Conservation (phyloP, 2,888 invertebrate species). For the Agriopis marginaria region DNA sequence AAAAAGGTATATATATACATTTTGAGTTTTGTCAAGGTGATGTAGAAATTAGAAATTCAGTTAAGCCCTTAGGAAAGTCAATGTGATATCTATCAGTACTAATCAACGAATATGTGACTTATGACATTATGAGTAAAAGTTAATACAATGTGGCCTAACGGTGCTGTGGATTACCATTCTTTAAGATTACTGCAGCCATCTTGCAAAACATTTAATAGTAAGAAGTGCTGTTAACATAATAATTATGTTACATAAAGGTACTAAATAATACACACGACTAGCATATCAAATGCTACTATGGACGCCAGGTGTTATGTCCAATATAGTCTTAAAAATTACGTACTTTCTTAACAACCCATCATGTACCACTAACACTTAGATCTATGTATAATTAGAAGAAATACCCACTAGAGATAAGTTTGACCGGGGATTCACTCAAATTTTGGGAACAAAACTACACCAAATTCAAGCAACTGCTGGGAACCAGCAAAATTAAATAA, state of each 20-base stretch:
- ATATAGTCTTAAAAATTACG: constrained; percentile 35
- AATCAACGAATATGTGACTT: background rate
- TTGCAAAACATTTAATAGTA: constrained; percentile 42
- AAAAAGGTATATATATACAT: too few species aligned
- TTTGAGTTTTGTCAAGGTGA: too few species aligned
- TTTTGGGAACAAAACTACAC: constrained; percentile 10
- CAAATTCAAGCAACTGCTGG: constrained; percentile 1
- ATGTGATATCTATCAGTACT: background rate
- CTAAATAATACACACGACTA: constrained; percentile 69
- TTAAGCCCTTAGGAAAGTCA: background rate
- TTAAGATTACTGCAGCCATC: constrained; percentile 37
- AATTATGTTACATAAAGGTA: constrained; percentile 30
- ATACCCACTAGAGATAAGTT: constrained; percentile 5
- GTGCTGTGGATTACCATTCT: background rate
- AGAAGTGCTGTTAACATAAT: constrained; percentile 37
- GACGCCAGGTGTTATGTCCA: constrained; percentile 37
- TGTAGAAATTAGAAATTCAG: too few species aligned
- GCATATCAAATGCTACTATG: constrained; percentile 72
- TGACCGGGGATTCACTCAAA: background rate
- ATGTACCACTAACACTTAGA: constrained; percentile 19
- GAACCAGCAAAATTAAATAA: constrained; percentile 5
- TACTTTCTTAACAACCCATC: constrained; percentile 33
- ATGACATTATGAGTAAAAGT: background rate
- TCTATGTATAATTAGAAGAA: constrained; percentile 8
- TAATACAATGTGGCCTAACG: background rate